These are phyloP conservation scores for Menura novaehollandiae DNA, from an alignment of 2,113 vertebrate species.

Conservation along the genomic window DNA sequence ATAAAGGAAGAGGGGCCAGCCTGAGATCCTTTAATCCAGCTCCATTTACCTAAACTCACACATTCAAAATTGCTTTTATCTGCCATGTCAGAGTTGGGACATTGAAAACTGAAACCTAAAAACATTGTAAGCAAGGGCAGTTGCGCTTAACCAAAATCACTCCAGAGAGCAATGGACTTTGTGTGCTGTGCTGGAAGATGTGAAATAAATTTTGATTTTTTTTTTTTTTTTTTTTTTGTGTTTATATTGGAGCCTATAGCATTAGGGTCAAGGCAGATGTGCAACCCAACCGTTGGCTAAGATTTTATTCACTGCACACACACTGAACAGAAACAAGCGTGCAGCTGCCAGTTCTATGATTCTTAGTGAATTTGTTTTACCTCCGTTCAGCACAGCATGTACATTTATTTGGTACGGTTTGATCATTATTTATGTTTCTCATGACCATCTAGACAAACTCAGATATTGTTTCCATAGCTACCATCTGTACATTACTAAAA, in stretches of 20 bases:
- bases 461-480: conserved; percentile 37
- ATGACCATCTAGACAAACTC: not conserved
- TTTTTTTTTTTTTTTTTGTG: not conserved
- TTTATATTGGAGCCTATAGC: not conserved
- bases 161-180: not conserved
- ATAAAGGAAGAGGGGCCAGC: not conserved
- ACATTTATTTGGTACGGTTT: not conserved
- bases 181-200: not conserved
- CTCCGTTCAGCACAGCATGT: not conserved
- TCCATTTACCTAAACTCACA: not conserved
- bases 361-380: not conserved
- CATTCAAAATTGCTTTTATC: not conserved
- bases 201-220: not conserved
- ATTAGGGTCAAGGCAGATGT: conserved; percentile 5
- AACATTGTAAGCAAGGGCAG: rapidly evolving
- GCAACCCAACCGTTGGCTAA: not conserved
- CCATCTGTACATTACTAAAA: not conserved
- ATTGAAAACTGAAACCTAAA: not conserved
- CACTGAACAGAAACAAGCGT: not conserved
- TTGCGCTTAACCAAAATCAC: not conserved
- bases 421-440: conserved; percentile 9
- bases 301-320: not conserved
- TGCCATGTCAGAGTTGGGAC: not conserved
- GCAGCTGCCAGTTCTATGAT: not conserved
- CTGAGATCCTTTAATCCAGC: not conserved